Conservation (phyloP, 2,888 invertebrate species). For the Diarsia rubi region DNA sequence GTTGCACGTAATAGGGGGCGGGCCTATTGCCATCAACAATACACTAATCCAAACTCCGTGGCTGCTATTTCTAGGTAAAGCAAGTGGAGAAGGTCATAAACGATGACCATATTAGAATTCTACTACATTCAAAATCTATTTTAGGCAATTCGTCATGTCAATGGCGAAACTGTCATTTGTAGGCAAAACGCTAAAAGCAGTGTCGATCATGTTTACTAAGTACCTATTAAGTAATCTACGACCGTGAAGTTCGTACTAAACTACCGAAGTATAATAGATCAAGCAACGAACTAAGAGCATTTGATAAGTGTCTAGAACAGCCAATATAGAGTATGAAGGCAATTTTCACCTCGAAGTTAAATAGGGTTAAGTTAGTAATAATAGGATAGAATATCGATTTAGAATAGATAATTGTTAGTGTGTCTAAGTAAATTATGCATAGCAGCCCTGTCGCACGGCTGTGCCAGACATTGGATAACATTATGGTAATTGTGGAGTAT, state of each 20-base stretch:
- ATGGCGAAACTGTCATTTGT: constrained; percentile 27
- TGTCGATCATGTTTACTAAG: constrained; percentile 25
- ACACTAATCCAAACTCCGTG: too few relatives aligned
- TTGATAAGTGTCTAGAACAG: not conserved
- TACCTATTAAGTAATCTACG: constrained; percentile 30
- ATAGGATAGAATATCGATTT: constrained; percentile 29
- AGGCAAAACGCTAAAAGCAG: constrained; percentile 6
- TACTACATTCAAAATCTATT: constrained; percentile 17
- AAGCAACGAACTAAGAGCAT: not conserved
- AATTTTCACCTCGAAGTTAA: constrained; percentile 34
- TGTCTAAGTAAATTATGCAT: constrained; percentile 41
- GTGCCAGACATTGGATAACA: not conserved
- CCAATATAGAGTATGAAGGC: not conserved
- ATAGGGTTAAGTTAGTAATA: constrained; percentile 31
- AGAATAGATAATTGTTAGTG: constrained; percentile 26
- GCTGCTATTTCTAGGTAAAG: not conserved
- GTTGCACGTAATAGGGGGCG: too few relatives aligned
- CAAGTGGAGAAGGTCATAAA: not conserved
- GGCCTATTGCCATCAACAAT: too few relatives aligned
- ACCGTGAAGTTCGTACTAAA: constrained; percentile 21
- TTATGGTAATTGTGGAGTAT: not conserved
- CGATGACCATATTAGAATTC: not conserved
- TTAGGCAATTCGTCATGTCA: constrained; percentile 18
- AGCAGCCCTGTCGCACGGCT: not conserved
- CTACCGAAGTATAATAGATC: constrained; percentile 4